These are phyloP conservation scores for Hypomesus transpacificus DNA, from an alignment of 2,113 vertebrate genomes.

Conservation along the genomic window DNA sequence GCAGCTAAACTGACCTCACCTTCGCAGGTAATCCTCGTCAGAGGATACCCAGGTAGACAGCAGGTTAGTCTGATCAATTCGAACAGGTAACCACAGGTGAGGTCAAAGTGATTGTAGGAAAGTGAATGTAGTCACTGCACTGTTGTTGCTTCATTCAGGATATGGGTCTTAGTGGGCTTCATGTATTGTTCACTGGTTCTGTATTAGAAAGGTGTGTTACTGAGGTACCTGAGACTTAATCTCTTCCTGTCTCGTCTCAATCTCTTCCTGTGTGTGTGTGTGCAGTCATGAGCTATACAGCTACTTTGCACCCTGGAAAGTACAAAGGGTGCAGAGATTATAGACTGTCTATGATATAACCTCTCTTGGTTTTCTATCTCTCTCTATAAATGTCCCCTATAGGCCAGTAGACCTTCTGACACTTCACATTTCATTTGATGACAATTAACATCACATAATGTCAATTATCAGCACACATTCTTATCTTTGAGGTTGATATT, in stretches of 20 bases:
- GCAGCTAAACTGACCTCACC: constrained; percentile 65
- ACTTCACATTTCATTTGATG: not conserved
- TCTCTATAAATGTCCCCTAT: no score
- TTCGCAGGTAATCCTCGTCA: constrained; percentile 58
- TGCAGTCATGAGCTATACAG: constrained; percentile 2
- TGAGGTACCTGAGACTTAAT: constrained; percentile 28
- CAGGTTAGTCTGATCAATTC: constrained; percentile 21
- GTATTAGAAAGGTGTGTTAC: not conserved
- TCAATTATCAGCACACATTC: not conserved
- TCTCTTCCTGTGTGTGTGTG: not conserved
- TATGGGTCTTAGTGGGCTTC: not conserved
- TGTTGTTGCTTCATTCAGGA: not conserved
- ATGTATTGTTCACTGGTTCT: not conserved
- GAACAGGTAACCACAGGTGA: constrained; percentile 8
- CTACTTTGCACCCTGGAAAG: constrained; percentile 35
- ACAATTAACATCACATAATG: not conserved
- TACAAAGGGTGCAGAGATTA: constrained; percentile 39
- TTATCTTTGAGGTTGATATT: not conserved
- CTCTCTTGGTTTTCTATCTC: not conserved
- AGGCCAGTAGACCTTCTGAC: not conserved
- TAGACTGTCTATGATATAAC: constrained; percentile 7
- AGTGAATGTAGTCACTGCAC: not conserved
- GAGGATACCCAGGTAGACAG: constrained; percentile 37
- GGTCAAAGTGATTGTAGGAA: not conserved
- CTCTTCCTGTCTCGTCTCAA: no score